A percentile compares a stretch with the other conserved stretches of the same genome.
Evolutionary conservation across 2,797 vertebrate genomes (phyloP).

Genomic region (Tiaroga cobitis): DNA sequence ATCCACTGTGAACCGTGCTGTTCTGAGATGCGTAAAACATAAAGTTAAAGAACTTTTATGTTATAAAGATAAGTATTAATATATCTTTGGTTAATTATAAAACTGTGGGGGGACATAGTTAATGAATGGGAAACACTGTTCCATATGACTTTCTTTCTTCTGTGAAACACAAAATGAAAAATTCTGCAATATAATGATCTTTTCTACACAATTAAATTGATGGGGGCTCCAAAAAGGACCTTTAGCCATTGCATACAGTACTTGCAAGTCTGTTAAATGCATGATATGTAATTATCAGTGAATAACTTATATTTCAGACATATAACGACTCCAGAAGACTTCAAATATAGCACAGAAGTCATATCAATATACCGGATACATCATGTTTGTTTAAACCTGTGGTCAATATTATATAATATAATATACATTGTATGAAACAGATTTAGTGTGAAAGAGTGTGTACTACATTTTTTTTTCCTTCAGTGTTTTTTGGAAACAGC

Average conservation of each 20-base stretch:
- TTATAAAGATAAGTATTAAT: too few relatives aligned
- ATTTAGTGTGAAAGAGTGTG: neutral
- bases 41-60: too few relatives aligned
- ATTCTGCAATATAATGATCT: too few relatives aligned
- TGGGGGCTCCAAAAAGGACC: neutral
- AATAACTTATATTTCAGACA: neutral
- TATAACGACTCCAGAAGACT: neutral
- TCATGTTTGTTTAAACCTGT: neutral
- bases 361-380: neutral
- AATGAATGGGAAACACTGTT: too few relatives aligned
- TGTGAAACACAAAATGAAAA: too few relatives aligned
- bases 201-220: neutral
- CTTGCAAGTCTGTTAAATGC: neutral
- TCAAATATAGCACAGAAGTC: neutral
- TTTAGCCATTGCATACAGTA: neutral
- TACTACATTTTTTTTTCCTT: neutral
- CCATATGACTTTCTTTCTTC: neutral
- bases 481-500: neutral
- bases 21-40: too few relatives aligned
- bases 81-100: too few relatives aligned
- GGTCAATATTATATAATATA: constrained; percentile 10
- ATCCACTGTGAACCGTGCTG: too few relatives aligned
- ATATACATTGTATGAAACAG: neutral
- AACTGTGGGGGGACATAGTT: too few relatives aligned
- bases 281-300: neutral